Conservation (phyloP, 2,888 invertebrate species). For the Andrena bucephala region DNA sequence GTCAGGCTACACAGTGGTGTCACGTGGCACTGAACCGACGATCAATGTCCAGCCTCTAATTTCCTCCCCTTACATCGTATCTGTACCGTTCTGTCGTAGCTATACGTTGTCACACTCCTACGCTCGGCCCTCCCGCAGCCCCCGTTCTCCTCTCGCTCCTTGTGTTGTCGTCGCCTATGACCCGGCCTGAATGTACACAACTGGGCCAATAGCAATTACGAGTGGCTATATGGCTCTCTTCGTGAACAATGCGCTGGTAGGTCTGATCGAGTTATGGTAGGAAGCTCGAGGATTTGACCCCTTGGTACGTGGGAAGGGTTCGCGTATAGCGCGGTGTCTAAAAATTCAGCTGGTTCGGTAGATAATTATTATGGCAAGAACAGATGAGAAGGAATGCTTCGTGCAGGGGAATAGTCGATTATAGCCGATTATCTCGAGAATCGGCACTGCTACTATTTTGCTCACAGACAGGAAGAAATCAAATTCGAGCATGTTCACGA, state of each 20-base stretch:
- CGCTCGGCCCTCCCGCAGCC: slow-evolving; percentile 26
- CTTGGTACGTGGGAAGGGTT: neutral
- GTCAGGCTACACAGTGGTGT: slow-evolving; percentile 58
- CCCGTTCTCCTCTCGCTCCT: slow-evolving; percentile 38
- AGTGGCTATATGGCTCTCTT: slow-evolving; percentile 61
- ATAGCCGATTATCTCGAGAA: no score
- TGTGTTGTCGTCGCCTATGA: slow-evolving; percentile 71
- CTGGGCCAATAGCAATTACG: slow-evolving; percentile 74
- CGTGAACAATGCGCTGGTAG: slow-evolving; percentile 56
- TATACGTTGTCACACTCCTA: slow-evolving; percentile 67
- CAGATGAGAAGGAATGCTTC: no score
- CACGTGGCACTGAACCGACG: slow-evolving; percentile 76
- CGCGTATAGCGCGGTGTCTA: neutral
- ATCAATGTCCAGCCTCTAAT: slow-evolving; percentile 78
- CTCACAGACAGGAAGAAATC: no score
- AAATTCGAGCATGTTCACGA: no score
- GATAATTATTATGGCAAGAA: no score
- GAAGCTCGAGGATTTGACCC: slow-evolving; percentile 32
- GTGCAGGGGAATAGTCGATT: no score
- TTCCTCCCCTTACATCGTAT: slow-evolving; percentile 80
- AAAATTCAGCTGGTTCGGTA: neutral
- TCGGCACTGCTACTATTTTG: no score
- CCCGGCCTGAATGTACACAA: slow-evolving; percentile 73
- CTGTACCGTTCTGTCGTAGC: slow-evolving; percentile 67
- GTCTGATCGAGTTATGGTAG: slow-evolving; percentile 55